These are phyloP conservation scores for Cynodonichthys magdalenae DNA, from an alignment of 2,797 vertebrate species.

Conservation along the genomic window DNA sequence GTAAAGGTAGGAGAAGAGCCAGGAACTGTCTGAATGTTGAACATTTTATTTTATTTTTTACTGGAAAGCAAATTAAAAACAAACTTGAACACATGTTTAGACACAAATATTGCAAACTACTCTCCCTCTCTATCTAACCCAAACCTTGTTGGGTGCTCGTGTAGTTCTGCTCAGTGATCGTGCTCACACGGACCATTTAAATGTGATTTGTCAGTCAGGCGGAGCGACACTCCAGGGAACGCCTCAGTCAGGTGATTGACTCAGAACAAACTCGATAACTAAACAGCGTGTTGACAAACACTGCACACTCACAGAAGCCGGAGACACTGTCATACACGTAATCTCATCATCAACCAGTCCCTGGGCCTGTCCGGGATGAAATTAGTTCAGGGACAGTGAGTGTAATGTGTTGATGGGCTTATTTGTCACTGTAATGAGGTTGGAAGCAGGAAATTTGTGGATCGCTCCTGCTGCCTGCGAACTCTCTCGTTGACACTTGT, in stretches of 20 bases:
- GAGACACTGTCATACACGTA: constrained; percentile 36
- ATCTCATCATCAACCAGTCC: constrained; percentile 59
- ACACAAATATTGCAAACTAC: constrained; percentile 21
- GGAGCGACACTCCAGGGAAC: constrained; percentile 27
- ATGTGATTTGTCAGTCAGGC: constrained; percentile 57
- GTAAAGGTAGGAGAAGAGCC: too few relatives aligned
- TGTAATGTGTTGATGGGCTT: constrained; percentile 62
- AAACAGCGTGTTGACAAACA: constrained; percentile 50
- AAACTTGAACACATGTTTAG: constrained; percentile 28
- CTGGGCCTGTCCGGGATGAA: constrained; percentile 49
- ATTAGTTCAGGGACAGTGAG: constrained; percentile 52
- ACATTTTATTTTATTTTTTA: neutral
- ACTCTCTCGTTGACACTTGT: constrained; percentile 19
- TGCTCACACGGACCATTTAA: constrained; percentile 38
- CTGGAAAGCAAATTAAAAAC: constrained; percentile 25
- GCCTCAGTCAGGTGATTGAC: constrained; percentile 40
- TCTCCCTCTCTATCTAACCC: constrained; percentile 1
- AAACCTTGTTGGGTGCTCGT: constrained; percentile 39
- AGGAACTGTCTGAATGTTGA: too few relatives aligned
- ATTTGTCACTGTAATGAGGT: constrained; percentile 64
- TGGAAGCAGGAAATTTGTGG: constrained; percentile 28
- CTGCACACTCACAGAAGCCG: constrained; percentile 40
- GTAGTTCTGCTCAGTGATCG: constrained; percentile 26
- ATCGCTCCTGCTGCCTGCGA: constrained; percentile 22
- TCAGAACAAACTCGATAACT: constrained; percentile 44